Evolutionary conservation across 2,113 vertebrate genomes (phyloP).

Genomic region (Mastomys coucha): DNA sequence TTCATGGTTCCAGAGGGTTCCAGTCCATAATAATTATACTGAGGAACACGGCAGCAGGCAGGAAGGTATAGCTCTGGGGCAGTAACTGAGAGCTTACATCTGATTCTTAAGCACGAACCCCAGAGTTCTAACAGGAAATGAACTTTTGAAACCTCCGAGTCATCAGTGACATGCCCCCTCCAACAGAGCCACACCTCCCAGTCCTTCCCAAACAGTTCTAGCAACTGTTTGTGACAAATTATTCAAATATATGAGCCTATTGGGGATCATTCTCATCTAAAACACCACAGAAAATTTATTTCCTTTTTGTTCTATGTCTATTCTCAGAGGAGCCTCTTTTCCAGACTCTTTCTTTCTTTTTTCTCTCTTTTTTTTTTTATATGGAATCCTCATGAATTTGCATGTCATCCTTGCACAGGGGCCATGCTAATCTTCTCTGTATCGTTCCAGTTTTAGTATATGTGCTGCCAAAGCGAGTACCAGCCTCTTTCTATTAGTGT

Average conservation of each 20-base stretch:
- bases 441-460: too few species aligned
- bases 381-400: too few species aligned
- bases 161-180: neutral
- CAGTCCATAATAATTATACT: too few species aligned
- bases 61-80: neutral
- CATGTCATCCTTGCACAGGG: too few species aligned
- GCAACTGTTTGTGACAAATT: neutral
- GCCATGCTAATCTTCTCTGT: too few species aligned
- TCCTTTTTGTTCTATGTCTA: neutral
- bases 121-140: neutral
- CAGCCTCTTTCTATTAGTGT: neutral
- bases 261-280: neutral
- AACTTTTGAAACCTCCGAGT: neutral
- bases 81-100: neutral
- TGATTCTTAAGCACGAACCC: neutral
- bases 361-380: too few species aligned
- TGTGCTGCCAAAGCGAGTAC: too few species aligned
- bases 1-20: neutral
- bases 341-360: neutral
- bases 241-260: neutral
- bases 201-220: neutral
- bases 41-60: neutral
- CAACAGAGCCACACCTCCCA: neutral
- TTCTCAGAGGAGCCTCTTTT: neutral
- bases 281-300: neutral